Percentiles rank a stretch among this genome's conserved stretches.
Conservation (phyloP, 2,113 vertebrate genomes). For the Labeo catla region DNA sequence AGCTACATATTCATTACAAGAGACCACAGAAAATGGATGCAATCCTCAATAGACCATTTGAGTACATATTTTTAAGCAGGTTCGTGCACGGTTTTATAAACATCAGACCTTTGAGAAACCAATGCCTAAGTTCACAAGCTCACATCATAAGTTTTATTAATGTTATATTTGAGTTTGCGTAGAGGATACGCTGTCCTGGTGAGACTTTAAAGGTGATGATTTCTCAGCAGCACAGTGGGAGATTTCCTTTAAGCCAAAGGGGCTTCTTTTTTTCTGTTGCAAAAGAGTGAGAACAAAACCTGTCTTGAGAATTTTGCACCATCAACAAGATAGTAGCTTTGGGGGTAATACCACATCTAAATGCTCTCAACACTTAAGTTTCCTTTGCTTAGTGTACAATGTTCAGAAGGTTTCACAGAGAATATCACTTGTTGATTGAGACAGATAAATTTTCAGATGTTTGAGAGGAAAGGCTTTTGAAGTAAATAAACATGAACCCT, state of each 20-base stretch:
- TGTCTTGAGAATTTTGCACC: background rate
- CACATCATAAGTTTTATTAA: background rate
- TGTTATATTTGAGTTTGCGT: background rate
- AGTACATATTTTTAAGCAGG: background rate
- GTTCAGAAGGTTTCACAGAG: background rate
- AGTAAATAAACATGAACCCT: background rate
- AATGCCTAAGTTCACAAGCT: background rate
- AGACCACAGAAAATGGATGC: background rate
- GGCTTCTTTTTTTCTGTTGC: background rate
- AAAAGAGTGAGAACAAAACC: background rate
- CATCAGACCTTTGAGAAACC: background rate
- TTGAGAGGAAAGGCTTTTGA: background rate
- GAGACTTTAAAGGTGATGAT: conserved; percentile 13
- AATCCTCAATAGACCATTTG: background rate
- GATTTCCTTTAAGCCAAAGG: background rate
- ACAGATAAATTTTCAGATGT: background rate
- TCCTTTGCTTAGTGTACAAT: background rate
- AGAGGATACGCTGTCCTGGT: background rate
- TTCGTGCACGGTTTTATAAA: background rate
- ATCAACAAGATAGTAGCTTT: background rate
- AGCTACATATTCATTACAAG: background rate
- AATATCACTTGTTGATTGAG: background rate
- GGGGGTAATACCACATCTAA: background rate
- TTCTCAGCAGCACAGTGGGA: background rate
- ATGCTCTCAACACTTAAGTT: background rate